Percentiles rank a stretch among this genome's conserved stretches.
These are phyloP conservation scores for Aleiodes alternator DNA, from an alignment of 2,888 invertebrate species.

Conservation along the genomic window DNA sequence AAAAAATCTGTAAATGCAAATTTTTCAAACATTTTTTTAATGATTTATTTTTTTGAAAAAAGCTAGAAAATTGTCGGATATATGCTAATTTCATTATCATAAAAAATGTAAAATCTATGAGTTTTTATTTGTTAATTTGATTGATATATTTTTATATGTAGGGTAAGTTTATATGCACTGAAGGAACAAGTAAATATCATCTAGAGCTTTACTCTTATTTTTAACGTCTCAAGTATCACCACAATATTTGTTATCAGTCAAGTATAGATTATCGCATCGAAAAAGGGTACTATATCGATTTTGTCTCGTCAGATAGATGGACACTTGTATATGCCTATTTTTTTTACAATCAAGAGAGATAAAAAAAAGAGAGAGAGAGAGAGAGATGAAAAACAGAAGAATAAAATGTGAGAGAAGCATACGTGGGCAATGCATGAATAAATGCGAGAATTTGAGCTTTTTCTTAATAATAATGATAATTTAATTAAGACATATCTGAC, in stretches of 20 bases:
- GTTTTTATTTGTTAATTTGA: constrained; percentile 9
- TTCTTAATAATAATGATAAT: no score
- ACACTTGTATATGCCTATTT: neutral
- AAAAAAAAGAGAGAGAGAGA: neutral
- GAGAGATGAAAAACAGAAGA: constrained; percentile 1
- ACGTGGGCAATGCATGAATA: no score
- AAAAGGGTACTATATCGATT: constrained; percentile 21
- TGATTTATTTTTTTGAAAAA: no score
- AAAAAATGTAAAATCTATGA: neutral
- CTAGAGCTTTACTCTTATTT: constrained; percentile 11
- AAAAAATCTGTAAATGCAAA: no score
- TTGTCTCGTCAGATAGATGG: constrained; percentile 32
- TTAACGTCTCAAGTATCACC: constrained; percentile 17
- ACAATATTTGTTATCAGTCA: constrained; percentile 22
- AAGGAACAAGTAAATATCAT: constrained; percentile 13
- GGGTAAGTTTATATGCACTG: constrained; percentile 22
- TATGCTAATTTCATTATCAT: no score
- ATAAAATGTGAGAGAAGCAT: neutral
- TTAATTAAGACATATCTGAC: no score
- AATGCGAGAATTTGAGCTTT: no score
- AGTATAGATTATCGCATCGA: constrained; percentile 7
- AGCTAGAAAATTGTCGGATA: no score
- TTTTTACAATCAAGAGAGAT: neutral
- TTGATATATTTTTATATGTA: constrained; percentile 11
- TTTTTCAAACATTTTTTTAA: no score